Percentiles rank a stretch among this genome's conserved stretches.
Evolutionary conservation across 2,797 vertebrate genomes (phyloP).

Genomic region (Catamblyrhynchus diadema): DNA sequence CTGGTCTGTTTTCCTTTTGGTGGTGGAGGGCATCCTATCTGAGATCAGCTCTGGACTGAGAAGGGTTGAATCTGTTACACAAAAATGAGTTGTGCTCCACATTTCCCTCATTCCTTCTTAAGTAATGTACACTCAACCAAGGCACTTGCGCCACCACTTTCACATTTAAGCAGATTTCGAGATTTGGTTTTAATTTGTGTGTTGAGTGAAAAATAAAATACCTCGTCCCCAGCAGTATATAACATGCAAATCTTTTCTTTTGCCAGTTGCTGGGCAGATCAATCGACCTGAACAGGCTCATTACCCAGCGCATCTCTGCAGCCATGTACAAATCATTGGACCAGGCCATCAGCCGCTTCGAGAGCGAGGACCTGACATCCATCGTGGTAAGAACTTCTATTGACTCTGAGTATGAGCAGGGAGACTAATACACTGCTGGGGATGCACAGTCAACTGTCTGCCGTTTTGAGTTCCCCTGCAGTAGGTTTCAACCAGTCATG

Average conservation of each 20-base stretch:
- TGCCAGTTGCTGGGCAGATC: slow-evolving; percentile 85
- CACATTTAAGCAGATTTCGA: neutral
- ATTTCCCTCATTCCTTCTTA: neutral
- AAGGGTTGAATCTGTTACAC: neutral
- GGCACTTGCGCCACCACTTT: fast-evolving
- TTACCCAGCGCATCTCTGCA: slow-evolving; percentile 89
- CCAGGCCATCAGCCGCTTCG: slow-evolving; percentile 90
- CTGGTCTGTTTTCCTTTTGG: neutral
- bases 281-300: slow-evolving; percentile 89
- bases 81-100: neutral
- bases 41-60: neutral
- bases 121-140: fast-evolving
- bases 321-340: slow-evolving; percentile 92
- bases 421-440: neutral
- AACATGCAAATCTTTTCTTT: neutral
- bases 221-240: neutral
- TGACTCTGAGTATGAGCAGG: neutral
- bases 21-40: neutral
- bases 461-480: neutral
- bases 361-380: slow-evolving; percentile 90
- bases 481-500: neutral
- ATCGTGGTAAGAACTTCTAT: slow-evolving; percentile 81
- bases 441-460: neutral
- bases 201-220: neutral
- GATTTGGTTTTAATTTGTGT: neutral